These are phyloP conservation scores for Trachelus iudaicus DNA, from an alignment of 2,888 invertebrate genomes.

Conservation along the genomic window DNA sequence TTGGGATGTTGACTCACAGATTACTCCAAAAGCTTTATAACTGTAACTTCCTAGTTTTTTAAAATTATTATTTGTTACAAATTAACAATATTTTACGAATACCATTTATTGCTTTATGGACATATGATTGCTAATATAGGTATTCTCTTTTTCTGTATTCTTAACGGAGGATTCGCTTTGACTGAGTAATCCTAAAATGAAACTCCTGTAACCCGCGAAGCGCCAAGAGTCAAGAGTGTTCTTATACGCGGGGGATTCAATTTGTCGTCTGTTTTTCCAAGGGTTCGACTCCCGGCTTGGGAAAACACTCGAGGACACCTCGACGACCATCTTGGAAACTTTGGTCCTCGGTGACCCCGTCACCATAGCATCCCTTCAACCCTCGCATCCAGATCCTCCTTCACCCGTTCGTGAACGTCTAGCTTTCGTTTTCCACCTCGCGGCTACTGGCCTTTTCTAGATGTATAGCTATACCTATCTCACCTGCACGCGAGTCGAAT, in stretches of 20 bases:
- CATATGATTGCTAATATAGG: too few relatives aligned
- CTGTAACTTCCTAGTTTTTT: too few relatives aligned
- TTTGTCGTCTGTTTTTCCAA: constrained; percentile 65
- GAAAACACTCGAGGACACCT: constrained; percentile 65
- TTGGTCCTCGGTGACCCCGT: constrained; percentile 16
- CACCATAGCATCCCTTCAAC: constrained; percentile 11
- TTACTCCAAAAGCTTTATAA: too few relatives aligned
- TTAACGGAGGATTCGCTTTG: too few relatives aligned
- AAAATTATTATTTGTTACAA: too few relatives aligned
- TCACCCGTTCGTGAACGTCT: not conserved
- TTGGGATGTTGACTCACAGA: too few relatives aligned
- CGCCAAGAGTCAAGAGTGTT: constrained; percentile 29
- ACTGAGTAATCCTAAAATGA: constrained; percentile 7
- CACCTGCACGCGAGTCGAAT: too few relatives aligned
- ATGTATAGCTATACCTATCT: too few relatives aligned
- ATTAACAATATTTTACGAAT: too few relatives aligned
- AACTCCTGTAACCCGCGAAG: constrained; percentile 2
- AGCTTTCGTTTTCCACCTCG: not conserved
- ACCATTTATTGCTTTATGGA: too few relatives aligned
- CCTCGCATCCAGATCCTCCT: constrained; percentile 7
- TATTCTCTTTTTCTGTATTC: too few relatives aligned
- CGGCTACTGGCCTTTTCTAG: too few relatives aligned
- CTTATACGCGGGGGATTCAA: constrained; percentile 62
- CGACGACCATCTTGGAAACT: constrained; percentile 53
- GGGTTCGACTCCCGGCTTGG: constrained; percentile 65